A percentile compares a stretch with the other conserved stretches of the same genome.
phyloP scores from a whole-genome alignment of 2,888 invertebrate species.

The Cordilura impudica region DNA sequence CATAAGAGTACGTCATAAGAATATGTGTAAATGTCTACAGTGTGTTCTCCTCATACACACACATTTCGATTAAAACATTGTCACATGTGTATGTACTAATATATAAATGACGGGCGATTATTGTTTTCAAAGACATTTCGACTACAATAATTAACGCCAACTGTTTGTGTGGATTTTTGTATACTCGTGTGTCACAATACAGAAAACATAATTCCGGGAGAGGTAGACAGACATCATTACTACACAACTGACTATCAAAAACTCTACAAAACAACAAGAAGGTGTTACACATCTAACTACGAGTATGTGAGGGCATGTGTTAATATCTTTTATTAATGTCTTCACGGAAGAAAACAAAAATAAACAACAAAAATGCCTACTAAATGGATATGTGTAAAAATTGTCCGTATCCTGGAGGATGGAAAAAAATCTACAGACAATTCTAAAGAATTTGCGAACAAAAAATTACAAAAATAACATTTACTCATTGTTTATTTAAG shows the following conservation, averaged over 20 bases:
- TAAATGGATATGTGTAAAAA: neutral
- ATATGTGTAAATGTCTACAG: neutral
- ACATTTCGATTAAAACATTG: no score
- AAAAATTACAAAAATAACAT: neutral
- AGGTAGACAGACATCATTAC: no score
- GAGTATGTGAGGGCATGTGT: constrained; percentile 18
- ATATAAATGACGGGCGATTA: constrained; percentile 66
- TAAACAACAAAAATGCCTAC: constrained; percentile 6
- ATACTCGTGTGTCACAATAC: no score
- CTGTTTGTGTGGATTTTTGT: neutral
- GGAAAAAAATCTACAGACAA: neutral
- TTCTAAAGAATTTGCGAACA: neutral
- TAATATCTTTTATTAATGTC: neutral
- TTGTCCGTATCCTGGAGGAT: constrained; percentile 35
- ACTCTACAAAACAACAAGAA: neutral
- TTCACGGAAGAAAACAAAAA: constrained; percentile 30
- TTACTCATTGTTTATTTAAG: neutral
- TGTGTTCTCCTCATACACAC: neutral
- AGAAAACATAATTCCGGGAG: no score
- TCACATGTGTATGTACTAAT: constrained; percentile 53
- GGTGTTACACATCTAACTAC: constrained; percentile 6
- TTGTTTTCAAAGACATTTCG: constrained; percentile 34
- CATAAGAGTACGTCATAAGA: neutral
- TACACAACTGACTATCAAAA: no score
- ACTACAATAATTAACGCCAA: constrained; percentile 29